Base-by-base conservation (phyloP, 2,888 invertebrate species). In the Coleophora flavipennella region DNA sequence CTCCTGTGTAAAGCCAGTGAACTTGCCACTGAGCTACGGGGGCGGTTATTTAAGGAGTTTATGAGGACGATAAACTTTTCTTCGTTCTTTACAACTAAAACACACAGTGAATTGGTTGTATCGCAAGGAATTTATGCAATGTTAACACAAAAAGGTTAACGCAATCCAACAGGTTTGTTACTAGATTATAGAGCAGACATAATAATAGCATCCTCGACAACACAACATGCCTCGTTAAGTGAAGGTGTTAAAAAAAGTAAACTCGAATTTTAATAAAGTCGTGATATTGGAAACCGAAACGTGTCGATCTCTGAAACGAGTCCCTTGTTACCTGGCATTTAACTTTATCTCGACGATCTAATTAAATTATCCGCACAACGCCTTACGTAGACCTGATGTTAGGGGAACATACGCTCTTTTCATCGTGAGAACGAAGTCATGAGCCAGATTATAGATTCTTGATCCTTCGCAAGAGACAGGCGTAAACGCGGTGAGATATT, bases 381-480 rank as follows among this genome's bases (percentile, higher is more conserved):
- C 58, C 61, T 55, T 60, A 66, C 66, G 63, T 60, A 57, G 44
- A 51, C 50, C 50, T 51, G 55, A 55, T 61, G 59, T 48, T 59
- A 59, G 56, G 50, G 53, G 47, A 48, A 67, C 57, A 55, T 67
- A 62, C 50, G 62, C 60, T 63, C 63, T 71, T 75, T 66, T 64
- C 45, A 51, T 57, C 55, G 51, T 55, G 42, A 51, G 46, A 45
- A 45, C 51, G 48, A 55, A 60, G 55, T 62, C 67, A 65, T 64
- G 65, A 67, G 66, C 64, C 53, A 65, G 71, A 77, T 73, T 71
- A 68, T 62, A 71, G 74, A 75, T 74, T 65, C 71, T 72, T 70
- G 70, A 74, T 79, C 67, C 67, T 68, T 63, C 49, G 45, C 57
- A 33, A 58, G 58, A 61, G 67, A 76, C 80, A 81, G 78, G 80